Evolutionary conservation across 2,113 vertebrate species (phyloP).

Genomic region (Alosa alosa): DNA sequence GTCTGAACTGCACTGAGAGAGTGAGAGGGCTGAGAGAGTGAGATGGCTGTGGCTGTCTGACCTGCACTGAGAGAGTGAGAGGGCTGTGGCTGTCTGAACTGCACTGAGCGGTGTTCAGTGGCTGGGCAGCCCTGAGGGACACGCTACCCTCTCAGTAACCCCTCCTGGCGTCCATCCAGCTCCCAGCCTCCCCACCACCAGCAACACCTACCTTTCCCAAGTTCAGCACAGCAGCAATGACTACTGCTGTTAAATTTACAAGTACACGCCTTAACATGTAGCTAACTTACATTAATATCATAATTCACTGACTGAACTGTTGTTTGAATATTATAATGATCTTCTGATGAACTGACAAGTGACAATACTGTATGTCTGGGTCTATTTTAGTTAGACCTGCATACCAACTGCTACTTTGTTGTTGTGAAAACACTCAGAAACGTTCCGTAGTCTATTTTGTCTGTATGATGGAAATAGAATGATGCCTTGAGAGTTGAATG

Average conservation of each 20-base stretch:
- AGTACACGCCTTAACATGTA: neutral
- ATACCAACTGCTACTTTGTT: neutral
- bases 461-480: neutral
- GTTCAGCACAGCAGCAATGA: neutral
- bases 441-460: neutral
- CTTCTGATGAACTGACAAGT: neutral
- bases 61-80: neutral
- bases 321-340: neutral
- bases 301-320: neutral
- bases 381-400: neutral
- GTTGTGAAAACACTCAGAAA: neutral
- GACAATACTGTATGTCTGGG: neutral
- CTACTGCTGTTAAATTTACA: neutral
- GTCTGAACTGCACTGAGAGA: neutral
- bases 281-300: neutral
- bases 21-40: too few relatives aligned
- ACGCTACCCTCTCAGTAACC: neutral
- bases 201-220: neutral
- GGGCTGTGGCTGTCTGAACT: neutral
- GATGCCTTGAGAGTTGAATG: neutral
- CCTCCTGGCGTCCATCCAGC: neutral
- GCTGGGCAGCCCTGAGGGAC: neutral
- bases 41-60: neutral
- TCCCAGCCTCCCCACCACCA: neutral
- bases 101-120: neutral